Conservation (phyloP, 2,113 vertebrate species). For the Dasyornis broadbenti region DNA sequence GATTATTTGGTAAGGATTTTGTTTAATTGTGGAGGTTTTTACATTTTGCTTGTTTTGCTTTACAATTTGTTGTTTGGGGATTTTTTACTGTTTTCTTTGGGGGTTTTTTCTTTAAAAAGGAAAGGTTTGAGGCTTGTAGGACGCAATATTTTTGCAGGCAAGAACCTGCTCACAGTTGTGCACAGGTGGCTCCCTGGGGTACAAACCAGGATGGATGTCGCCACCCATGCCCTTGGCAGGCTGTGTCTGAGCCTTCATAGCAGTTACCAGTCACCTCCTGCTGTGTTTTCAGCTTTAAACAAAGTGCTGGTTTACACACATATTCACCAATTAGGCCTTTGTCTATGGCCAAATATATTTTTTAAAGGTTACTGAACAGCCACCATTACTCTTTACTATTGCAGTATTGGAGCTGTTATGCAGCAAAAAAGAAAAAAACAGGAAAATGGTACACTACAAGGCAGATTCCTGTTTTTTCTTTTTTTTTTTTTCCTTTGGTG, state of each 20-base stretch:
- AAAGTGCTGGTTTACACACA: not conserved
- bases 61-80: not conserved
- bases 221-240: not conserved
- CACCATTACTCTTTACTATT: not conserved
- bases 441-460: too few species aligned
- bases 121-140: rapidly evolving
- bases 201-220: rapidly evolving
- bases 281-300: not conserved
- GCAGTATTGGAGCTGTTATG: not conserved
- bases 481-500: not conserved
- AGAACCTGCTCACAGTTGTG: not conserved
- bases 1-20: not conserved
- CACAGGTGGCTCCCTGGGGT: not conserved
- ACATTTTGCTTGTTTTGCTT: not conserved
- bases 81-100: not conserved
- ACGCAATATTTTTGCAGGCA: not conserved
- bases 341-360: not conserved
- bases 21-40: not conserved
- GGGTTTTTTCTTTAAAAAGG: not conserved
- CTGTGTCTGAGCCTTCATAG: not conserved
- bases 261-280: not conserved
- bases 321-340: not conserved
- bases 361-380: not conserved
- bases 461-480: too few species aligned
- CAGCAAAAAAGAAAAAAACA: too few species aligned